Evolutionary conservation across 2,113 vertebrate species (phyloP).

Genomic region (Hippolais icterina): DNA sequence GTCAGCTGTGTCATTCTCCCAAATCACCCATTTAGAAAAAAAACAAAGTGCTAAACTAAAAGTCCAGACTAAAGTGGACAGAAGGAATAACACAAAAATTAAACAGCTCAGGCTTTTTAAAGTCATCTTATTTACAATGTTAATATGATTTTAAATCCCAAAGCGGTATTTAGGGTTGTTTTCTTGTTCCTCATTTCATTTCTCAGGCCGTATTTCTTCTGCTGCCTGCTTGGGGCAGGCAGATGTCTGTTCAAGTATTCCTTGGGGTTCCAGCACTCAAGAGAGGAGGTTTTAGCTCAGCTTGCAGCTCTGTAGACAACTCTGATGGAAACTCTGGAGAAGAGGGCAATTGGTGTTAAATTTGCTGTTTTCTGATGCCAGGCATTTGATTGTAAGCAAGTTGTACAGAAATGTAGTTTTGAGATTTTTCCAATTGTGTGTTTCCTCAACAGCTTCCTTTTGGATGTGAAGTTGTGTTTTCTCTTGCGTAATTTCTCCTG

Average conservation of each 20-base stretch:
- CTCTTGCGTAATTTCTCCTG: background rate
- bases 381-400: background rate
- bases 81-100: slow-evolving; percentile 2
- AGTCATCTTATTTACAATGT: background rate
- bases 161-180: background rate
- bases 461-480: background rate
- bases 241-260: slow-evolving; percentile 6
- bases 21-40: background rate
- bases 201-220: background rate
- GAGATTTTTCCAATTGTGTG: background rate
- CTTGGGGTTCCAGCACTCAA: background rate
- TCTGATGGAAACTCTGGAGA: background rate
- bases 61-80: background rate
- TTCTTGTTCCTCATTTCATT: background rate
- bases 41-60: background rate
- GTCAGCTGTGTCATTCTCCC: background rate
- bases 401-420: background rate
- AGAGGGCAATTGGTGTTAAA: background rate
- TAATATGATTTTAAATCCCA: background rate
- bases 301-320: background rate
- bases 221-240: background rate
- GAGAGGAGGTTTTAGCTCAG: background rate
- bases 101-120: background rate
- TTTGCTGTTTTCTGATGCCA: background rate
- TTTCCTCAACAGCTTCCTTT: background rate